Evolutionary conservation across 2,888 invertebrate genomes (phyloP).

Genomic region (Romanomermis culicivorax): DNA sequence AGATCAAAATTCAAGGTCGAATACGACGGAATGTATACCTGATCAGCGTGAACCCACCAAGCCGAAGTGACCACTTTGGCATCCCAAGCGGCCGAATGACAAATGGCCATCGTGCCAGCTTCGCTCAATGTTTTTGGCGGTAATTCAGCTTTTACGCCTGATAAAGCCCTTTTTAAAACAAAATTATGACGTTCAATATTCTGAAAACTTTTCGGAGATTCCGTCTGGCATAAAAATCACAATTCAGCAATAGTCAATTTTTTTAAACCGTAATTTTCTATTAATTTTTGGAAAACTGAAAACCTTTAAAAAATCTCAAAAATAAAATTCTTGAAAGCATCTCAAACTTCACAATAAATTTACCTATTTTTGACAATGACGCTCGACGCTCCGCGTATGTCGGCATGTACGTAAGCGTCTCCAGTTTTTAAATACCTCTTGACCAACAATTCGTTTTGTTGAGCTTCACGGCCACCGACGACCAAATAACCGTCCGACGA

Average conservation of each 20-base stretch:
- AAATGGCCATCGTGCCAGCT: constrained; percentile 85
- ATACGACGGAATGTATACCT: constrained; percentile 34
- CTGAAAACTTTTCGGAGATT: no score
- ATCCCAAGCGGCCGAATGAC: constrained; percentile 94
- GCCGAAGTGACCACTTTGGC: constrained; percentile 83
- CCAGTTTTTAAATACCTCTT: constrained; percentile 44
- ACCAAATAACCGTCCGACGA: constrained; percentile 62
- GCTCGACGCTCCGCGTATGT: constrained; percentile 71
- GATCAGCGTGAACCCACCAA: constrained; percentile 87
- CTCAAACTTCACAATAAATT: no score
- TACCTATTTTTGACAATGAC: constrained; percentile 69
- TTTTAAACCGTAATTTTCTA: no score
- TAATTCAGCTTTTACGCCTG: constrained; percentile 33
- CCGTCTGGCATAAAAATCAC: no score
- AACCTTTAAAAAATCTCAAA: no score
- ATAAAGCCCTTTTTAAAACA: no score
- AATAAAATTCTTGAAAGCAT: no score
- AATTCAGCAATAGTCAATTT: no score
- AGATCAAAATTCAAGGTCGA: not conserved
- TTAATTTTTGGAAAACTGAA: no score
- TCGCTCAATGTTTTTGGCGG: constrained; percentile 89
- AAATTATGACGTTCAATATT: no score
- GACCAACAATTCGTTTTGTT: constrained; percentile 94
- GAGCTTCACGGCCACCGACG: constrained; percentile 82
- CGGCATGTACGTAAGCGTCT: constrained; percentile 92